Evolutionary conservation across 2,888 invertebrate genomes (phyloP), one percentile per base, ranked within the genome.

Genomic region (Stenotaenia linearis): DNA sequence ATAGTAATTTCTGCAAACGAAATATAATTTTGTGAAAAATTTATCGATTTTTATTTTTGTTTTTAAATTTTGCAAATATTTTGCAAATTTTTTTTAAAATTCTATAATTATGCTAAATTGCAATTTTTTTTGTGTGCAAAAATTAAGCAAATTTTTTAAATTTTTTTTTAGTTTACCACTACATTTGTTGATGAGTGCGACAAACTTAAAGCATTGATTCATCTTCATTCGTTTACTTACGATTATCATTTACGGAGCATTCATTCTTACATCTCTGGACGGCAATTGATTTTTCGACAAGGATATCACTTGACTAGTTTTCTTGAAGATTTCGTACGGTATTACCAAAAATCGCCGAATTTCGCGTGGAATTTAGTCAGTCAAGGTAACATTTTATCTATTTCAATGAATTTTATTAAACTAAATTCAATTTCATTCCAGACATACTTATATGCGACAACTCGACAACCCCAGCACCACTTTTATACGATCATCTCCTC

Each of bases 211-310:
- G 89, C 91, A 80, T 87, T 90, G 80, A 91, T 92, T 88, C 92
- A 92, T 85, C 87, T 92, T 79, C 92, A 93, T 86, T 92, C 92
- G 3, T 93, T 92, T 84, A 91, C 92, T 0, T 92, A 92, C 83
- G 92, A 93, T 86, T 92, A 91, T 85, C 93, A 93, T 85, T 86
- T 93, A 80, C 88, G 92, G 45, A 90, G 90, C 80, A 89, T 92
- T 79, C 90, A 90, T 84, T 89, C 90, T 12, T 92, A 91, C 83
- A 89, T 92, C 78, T 89, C 90, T 78, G 90, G 89, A 75, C 88
- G 88, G 80, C 86, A 88, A 69, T 85, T 88, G 82, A 86, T 88
- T 0, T 86, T 89, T 74, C 88, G 88, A 83, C 89, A 89, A 80
- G 90, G 90, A 56, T 93, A 92, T 85, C 92, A 93, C 85, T 87